Conservation (phyloP, 2,888 invertebrate species). For the Bugulina stolonifera region DNA sequence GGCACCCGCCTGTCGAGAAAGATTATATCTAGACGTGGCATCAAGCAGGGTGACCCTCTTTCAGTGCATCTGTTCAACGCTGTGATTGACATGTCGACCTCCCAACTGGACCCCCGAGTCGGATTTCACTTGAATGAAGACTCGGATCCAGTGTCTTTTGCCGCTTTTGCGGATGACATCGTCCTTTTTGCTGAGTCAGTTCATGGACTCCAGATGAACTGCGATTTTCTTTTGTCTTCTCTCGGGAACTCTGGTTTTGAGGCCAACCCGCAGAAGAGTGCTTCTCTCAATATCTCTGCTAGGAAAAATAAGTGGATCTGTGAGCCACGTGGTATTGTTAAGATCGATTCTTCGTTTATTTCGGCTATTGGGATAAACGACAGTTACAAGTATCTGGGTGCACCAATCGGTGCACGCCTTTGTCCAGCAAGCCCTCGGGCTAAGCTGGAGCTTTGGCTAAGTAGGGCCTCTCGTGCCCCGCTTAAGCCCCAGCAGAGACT, state of each 20-base stretch:
- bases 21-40: not conserved
- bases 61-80: constrained; percentile 16
- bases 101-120: no score
- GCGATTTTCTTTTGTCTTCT: not conserved
- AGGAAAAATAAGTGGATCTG: not conserved
- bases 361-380: not conserved
- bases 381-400: not conserved
- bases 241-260: not conserved
- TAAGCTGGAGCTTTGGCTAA: not conserved
- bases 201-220: not conserved
- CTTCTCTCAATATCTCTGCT: not conserved
- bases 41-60: constrained; percentile 10
- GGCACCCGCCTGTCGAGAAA: not conserved
- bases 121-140: no score
- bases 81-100: constrained; percentile 2
- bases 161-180: constrained; percentile 8
- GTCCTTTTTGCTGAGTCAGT: not conserved
- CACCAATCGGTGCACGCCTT: not conserved
- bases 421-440: not conserved
- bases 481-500: constrained; percentile 15
- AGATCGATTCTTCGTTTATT: not conserved
- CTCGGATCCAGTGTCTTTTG: no score
- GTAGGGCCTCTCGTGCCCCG: not conserved
- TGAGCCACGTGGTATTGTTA: not conserved
- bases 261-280: not conserved